phyloP scores from a whole-genome alignment of 2,888 invertebrate genomes.

The Tromatobia lineatoria region DNA sequence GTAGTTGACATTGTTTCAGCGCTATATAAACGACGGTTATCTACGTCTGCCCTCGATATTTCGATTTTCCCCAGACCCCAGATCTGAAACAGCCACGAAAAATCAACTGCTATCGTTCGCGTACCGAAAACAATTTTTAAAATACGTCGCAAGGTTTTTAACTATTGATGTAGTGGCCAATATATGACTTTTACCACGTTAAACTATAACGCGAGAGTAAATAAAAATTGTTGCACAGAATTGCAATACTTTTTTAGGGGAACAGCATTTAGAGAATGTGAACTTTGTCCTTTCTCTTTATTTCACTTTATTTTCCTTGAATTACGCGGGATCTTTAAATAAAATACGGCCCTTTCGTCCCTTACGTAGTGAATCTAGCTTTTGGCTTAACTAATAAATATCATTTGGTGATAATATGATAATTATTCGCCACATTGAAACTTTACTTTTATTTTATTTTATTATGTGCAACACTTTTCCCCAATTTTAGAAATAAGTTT shows the following conservation, averaged over 20 bases:
- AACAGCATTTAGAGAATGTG: too few relatives aligned
- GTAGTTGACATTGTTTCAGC: constrained; percentile 9
- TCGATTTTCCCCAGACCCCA: not conserved
- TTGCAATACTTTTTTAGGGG: not conserved
- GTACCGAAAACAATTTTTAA: constrained; percentile 6
- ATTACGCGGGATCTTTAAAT: too few relatives aligned
- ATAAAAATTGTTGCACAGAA: not conserved
- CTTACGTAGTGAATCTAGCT: not conserved
- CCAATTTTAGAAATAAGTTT: too few relatives aligned
- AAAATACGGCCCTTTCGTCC: not conserved
- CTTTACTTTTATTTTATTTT: not conserved
- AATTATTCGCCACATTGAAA: not conserved
- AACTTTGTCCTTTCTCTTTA: too few relatives aligned
- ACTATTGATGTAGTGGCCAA: not conserved
- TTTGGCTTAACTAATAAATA: not conserved
- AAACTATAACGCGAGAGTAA: not conserved
- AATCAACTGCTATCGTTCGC: constrained; percentile 4
- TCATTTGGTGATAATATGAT: not conserved
- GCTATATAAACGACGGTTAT: not conserved
- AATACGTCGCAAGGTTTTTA: not conserved
- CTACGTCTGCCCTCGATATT: constrained; percentile 7
- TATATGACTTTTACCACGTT: not conserved
- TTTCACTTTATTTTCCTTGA: too few relatives aligned
- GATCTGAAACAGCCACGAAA: not conserved
- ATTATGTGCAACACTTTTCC: not conserved